Base-by-base conservation (phyloP, 2,113 vertebrate genomes). In the Henicopernis longicauda region DNA sequence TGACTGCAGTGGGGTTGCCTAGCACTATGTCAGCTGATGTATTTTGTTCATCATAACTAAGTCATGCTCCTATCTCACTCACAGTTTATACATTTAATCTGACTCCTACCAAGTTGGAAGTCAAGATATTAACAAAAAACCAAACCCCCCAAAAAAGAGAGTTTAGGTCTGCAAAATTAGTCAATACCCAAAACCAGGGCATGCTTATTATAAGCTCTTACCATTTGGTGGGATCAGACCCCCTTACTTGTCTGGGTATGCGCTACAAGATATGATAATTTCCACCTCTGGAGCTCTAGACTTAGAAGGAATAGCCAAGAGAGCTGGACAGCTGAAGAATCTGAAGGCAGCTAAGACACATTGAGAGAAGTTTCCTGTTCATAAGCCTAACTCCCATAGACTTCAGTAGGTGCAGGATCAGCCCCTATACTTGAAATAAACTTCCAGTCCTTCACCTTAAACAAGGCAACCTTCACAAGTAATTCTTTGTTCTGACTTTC, bases 191-290 rank as follows among this genome's bases (percentile, higher is more conserved):
- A 77, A 77, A 38, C 9, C 50, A 15, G 19, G 42, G 54, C 42
- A 32, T 77, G 15, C 45, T 82, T 83, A 38, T 63, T 86, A 47
- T 10, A 86, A 62, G 16, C 36, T 82, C 31, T 73, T 82, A 42
- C 1, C 5, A 13, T 71, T 20, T 61, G 57, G 21, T 85, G 77
- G 62, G 66, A 52, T 90, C 38, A 69, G n/a, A 42, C 6, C 15
- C 36, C 38, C 21, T 61, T 63, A 34, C 5, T 92, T 34, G 11
- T 38, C 52, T 55, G 44, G 3, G 26, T 55, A 27, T 38, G 20
- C 0, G 0, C 49, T 36, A 11, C 26, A 55, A 38, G 58, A 26
- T 19, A 50, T 0, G 22, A 59, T 44, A 65, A 69, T 61, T 83
- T 76, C 67, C 19, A 52, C 27, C 34, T 85, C n/a, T 67, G 55